Evolutionary conservation across 2,888 invertebrate species (phyloP).

Genomic region (Papilio gigon): DNA sequence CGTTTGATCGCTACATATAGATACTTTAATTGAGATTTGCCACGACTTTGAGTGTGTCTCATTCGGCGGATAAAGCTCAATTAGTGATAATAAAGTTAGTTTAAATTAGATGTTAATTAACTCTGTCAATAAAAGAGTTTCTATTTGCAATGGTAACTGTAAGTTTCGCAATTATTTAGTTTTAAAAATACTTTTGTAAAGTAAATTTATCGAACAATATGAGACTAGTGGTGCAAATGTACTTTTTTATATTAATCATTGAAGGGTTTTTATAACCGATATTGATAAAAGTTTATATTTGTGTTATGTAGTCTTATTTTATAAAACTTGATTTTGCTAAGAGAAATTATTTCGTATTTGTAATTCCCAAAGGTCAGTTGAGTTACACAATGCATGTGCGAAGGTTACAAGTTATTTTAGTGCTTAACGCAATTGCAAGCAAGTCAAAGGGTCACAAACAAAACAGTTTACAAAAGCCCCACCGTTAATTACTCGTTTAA

Average conservation of each 20-base stretch:
- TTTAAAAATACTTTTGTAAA: neutral
- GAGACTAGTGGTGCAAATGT: neutral
- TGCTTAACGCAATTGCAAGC: neutral
- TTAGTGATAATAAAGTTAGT: slow-evolving; percentile 32
- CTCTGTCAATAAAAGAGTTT: neutral
- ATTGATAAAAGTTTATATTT: neutral
- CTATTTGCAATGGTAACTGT: neutral
- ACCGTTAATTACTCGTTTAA: neutral
- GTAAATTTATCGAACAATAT: slow-evolving; percentile 1
- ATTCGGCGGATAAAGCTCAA: slow-evolving; percentile 34
- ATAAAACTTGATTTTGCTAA: neutral
- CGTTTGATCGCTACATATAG: neutral
- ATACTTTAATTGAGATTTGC: neutral
- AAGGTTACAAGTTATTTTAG: neutral
- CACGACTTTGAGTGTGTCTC: neutral
- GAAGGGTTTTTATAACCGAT: neutral
- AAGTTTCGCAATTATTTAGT: neutral
- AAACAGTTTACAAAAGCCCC: slow-evolving; percentile 5
- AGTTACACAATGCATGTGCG: neutral
- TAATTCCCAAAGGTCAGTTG: slow-evolving; percentile 6
- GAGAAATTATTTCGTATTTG: neutral
- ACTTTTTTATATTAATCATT: neutral
- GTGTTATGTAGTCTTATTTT: neutral
- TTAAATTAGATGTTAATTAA: slow-evolving; percentile 30
- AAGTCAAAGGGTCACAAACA: neutral